phyloP scores from a whole-genome alignment of 2,888 invertebrate genomes.

The Leptopterna dolabrata region DNA sequence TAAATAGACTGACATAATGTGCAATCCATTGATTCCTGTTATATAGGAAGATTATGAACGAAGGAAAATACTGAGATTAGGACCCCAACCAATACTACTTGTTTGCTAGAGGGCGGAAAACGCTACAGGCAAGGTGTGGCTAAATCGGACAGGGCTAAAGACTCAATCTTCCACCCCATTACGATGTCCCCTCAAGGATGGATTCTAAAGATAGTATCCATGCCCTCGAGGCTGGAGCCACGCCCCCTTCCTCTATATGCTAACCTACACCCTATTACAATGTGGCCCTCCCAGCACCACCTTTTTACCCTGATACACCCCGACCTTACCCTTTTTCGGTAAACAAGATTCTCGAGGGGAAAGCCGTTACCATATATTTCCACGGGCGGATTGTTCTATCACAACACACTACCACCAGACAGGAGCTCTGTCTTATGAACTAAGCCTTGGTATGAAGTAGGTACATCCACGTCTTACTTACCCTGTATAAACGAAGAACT shows the following conservation, averaged over 20 bases:
- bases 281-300: constrained; percentile 42
- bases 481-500: too few relatives aligned
- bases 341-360: constrained; percentile 33
- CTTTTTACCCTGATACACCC: constrained; percentile 31
- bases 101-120: not conserved
- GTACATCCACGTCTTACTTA: too few relatives aligned
- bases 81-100: not conserved
- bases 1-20: too few relatives aligned
- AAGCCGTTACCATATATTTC: constrained; percentile 2
- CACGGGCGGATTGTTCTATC: not conserved
- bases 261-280: constrained; percentile 48
- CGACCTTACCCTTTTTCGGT: constrained; percentile 20
- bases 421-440: not conserved
- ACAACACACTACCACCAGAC: not conserved
- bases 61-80: not conserved
- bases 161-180: constrained; percentile 23
- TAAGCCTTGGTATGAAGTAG: too few relatives aligned
- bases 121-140: not conserved
- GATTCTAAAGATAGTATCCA: not conserved
- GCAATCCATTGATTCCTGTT: too few relatives aligned
- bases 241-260: constrained; percentile 46
- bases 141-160: constrained; percentile 1
- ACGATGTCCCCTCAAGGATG: not conserved
- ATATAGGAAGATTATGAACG: too few relatives aligned
- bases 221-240: not conserved